These are phyloP conservation scores for Bradypodion ventrale DNA, from an alignment of 2,797 vertebrate genomes.

Conservation along the genomic window DNA sequence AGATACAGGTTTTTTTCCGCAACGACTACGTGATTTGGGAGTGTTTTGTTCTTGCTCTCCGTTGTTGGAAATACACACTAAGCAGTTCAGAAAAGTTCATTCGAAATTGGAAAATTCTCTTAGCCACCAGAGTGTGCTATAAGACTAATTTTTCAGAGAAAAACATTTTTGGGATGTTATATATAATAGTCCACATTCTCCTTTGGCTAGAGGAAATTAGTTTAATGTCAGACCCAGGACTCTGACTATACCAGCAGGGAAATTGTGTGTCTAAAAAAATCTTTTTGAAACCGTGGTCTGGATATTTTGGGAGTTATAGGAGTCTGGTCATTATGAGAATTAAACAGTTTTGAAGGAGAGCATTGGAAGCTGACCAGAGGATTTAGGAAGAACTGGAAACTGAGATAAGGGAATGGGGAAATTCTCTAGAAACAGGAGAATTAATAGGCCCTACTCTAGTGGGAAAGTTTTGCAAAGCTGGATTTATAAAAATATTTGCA, in stretches of 20 bases:
- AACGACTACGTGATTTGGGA: no score
- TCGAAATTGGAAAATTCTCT: not conserved
- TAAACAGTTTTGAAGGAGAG: not conserved
- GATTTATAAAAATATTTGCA: not conserved
- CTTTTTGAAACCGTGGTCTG: not conserved
- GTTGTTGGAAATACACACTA: not conserved
- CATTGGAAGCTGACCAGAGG: not conserved
- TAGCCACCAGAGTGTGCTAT: conserved; percentile 14
- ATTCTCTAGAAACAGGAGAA: not conserved
- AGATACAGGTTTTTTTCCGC: no score
- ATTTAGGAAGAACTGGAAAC: no score
- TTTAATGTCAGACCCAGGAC: not conserved
- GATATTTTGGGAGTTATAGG: not conserved
- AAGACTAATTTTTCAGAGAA: not conserved
- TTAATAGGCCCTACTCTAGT: not conserved
- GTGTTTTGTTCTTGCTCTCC: no score
- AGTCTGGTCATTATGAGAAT: not conserved
- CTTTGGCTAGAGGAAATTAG: not conserved
- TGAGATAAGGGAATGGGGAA: not conserved
- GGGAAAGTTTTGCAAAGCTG: not conserved
- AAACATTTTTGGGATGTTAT: not conserved
- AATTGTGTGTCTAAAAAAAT: not conserved
- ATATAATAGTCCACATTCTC: not conserved
- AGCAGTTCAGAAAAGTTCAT: not conserved
- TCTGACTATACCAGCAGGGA: not conserved